phyloP scores from a whole-genome alignment of 2,113 vertebrate species.

The Bathybates hornii region DNA sequence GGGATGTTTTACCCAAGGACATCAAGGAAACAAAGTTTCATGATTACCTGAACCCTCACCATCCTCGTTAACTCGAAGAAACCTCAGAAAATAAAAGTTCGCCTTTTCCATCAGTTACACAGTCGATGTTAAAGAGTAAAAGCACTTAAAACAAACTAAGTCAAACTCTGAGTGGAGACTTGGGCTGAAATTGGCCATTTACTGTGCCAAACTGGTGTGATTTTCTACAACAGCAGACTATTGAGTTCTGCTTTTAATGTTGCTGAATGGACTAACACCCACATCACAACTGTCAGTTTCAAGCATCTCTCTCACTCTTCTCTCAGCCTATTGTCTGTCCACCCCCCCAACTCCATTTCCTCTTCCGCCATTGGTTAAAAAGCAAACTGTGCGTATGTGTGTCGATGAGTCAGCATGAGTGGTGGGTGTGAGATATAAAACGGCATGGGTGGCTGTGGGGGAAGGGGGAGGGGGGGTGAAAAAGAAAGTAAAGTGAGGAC shows the following conservation, averaged over 20 bases:
- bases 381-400: slow-evolving; percentile 13
- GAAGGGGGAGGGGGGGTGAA: neutral
- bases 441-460: neutral
- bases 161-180: neutral
- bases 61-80: fast-evolving
- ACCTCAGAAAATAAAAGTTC: neutral
- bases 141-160: neutral
- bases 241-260: neutral
- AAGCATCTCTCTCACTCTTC: slow-evolving; percentile 31
- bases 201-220: neutral
- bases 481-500: neutral
- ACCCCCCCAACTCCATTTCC: slow-evolving; percentile 2
- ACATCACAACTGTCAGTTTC: slow-evolving; percentile 31
- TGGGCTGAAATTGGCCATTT: neutral
- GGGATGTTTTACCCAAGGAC: neutral
- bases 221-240: neutral
- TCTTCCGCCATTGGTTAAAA: slow-evolving; percentile 1
- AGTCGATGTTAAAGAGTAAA: neutral
- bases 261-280: slow-evolving; percentile 32
- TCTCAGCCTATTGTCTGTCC: slow-evolving; percentile 19
- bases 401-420: slow-evolving; percentile 18
- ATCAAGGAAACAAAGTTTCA: neutral
- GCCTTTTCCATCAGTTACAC: neutral
- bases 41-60: neutral
- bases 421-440: slow-evolving; percentile 26